Evolutionary conservation across 2,888 invertebrate species (phyloP).

Genomic region (Eueremaeus valkanovi): DNA sequence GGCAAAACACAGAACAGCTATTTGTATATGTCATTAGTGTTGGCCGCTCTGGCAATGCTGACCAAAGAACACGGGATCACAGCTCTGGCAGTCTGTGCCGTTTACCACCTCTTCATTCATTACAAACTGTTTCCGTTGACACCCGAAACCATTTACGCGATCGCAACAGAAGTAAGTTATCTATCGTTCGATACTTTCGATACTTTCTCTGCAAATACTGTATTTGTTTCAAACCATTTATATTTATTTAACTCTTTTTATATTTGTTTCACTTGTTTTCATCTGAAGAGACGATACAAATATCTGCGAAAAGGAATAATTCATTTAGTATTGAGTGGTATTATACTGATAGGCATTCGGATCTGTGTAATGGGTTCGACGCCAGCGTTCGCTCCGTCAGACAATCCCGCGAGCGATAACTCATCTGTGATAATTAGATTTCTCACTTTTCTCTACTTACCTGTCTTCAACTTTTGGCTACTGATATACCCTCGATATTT

Average conservation of each 20-base stretch:
- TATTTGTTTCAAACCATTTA: neutral
- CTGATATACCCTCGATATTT: slow-evolving; percentile 78
- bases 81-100: slow-evolving; percentile 79
- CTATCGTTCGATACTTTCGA: too few species aligned
- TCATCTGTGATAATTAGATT: slow-evolving; percentile 72
- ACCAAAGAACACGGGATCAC: slow-evolving; percentile 95
- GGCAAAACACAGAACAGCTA: slow-evolving; percentile 51
- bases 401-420: slow-evolving; percentile 91
- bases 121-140: slow-evolving; percentile 48
- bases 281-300: slow-evolving; percentile 49
- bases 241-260: neutral
- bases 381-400: slow-evolving; percentile 85
- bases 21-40: slow-evolving; percentile 61
- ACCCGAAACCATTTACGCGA: slow-evolving; percentile 19
- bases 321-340: slow-evolving; percentile 62
- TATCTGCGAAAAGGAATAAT: slow-evolving; percentile 52
- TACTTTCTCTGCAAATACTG: too few species aligned
- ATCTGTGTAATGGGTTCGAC: slow-evolving; percentile 66
- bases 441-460: slow-evolving; percentile 86
- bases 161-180: slow-evolving; percentile 41
- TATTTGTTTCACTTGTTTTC: slow-evolving; percentile 38
- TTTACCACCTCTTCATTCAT: slow-evolving; percentile 74
- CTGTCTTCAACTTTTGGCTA: slow-evolving; percentile 82
- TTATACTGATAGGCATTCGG: slow-evolving; percentile 68
- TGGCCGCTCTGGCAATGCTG: slow-evolving; percentile 76